Percentiles rank a stretch among this genome's conserved stretches.
Evolutionary conservation across 2,113 vertebrate species (phyloP).

Genomic region (Sakesphorus luctuosus): DNA sequence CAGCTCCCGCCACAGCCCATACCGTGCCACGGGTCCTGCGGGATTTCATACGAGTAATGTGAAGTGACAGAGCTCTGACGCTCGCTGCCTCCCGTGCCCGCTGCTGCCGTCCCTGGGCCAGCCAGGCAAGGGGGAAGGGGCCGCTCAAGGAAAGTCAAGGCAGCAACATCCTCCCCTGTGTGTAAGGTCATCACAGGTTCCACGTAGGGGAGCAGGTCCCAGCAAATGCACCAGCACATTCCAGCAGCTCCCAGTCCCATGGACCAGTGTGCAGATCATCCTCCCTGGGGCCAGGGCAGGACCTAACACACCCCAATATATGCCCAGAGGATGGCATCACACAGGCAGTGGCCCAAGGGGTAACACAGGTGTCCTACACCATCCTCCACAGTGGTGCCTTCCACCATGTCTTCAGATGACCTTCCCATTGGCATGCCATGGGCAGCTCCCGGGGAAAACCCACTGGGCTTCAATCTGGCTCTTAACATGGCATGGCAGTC

Average conservation of each 20-base stretch:
- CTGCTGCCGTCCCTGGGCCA: background rate
- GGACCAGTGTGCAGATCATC: rapidly evolving
- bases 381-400: background rate
- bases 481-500: background rate
- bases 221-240: background rate
- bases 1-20: background rate
- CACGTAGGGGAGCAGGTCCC: background rate
- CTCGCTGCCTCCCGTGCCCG: background rate
- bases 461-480: background rate
- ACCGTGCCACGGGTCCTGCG: background rate
- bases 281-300: rapidly evolving
- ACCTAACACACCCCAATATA: rapidly evolving
- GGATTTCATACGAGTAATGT: conserved; percentile 16
- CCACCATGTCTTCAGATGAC: rapidly evolving
- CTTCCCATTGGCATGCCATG: background rate
- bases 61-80: conserved; percentile 31
- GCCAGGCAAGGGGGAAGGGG: background rate
- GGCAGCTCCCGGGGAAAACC: background rate
- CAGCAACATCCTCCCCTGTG: background rate
- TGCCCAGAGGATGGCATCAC: background rate
- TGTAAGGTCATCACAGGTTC: background rate
- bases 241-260: background rate
- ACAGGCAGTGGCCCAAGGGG: rapidly evolving
- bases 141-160: background rate
- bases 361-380: background rate